Percentiles rank a stretch among this genome's conserved stretches.
Conservation (phyloP, 2,113 vertebrate species). For the Syngnathus floridae region DNA sequence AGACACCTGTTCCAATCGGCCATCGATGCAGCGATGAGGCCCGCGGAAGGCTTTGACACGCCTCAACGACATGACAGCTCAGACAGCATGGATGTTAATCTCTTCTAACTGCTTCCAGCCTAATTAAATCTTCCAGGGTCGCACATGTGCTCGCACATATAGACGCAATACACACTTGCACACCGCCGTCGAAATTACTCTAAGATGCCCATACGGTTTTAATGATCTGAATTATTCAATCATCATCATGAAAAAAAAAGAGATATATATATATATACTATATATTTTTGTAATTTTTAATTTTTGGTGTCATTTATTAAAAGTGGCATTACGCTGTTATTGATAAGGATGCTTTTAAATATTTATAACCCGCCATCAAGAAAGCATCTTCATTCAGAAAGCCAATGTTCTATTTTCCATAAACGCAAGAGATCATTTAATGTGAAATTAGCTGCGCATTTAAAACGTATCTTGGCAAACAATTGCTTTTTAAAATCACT, state of each 20-base stretch:
- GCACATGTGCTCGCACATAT: conserved; percentile 34
- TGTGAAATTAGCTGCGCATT: too few species aligned
- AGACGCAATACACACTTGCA: conserved; percentile 7
- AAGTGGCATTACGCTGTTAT: neutral
- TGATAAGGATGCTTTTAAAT: neutral
- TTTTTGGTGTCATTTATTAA: neutral
- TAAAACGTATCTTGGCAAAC: too few species aligned
- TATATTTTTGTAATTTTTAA: too few species aligned
- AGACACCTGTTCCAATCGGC: conserved; percentile 60
- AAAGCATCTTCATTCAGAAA: too few species aligned
- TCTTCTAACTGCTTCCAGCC: conserved; percentile 63
- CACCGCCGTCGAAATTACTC: conserved; percentile 46
- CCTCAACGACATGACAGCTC: conserved; percentile 64
- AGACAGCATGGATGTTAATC: conserved; percentile 67
- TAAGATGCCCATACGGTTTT: conserved; percentile 45
- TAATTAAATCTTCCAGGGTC: conserved; percentile 69
- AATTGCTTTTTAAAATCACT: too few species aligned
- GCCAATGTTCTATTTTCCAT: too few species aligned
- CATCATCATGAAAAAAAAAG: too few species aligned
- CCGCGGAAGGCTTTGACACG: conserved; percentile 56
- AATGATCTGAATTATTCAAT: conserved; percentile 32
- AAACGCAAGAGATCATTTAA: too few species aligned
- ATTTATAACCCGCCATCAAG: too few species aligned
- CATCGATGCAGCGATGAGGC: conserved; percentile 39
- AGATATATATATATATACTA: too few species aligned